These are phyloP conservation scores for Aythya baeri DNA, from an alignment of 2,113 vertebrate species.

Conservation along the genomic window DNA sequence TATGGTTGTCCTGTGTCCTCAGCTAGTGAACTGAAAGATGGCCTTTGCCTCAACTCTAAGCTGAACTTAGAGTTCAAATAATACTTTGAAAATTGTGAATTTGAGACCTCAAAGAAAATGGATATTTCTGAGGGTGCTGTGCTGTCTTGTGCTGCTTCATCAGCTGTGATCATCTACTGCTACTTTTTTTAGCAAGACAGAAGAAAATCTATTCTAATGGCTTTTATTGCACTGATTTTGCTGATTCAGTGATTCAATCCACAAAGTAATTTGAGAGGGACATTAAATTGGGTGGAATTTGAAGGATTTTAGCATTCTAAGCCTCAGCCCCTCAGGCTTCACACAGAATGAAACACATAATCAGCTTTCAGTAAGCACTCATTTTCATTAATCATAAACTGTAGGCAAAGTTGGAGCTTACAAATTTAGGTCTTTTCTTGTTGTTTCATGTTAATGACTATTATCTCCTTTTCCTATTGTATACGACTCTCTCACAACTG, in stretches of 20 bases:
- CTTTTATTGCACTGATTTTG: conserved; percentile 54
- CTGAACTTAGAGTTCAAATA: neutral
- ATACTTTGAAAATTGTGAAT: neutral
- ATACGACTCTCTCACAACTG: conserved; percentile 55
- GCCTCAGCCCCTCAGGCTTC: conserved; percentile 50
- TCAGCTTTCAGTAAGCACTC: conserved; percentile 69
- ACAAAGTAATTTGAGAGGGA: conserved; percentile 63
- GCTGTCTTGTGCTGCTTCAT: neutral
- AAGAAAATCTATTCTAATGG: conserved; percentile 45
- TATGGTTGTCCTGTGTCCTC: neutral
- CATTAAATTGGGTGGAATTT: conserved; percentile 66
- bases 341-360: conserved; percentile 68
- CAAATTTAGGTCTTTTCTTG: conserved; percentile 69
- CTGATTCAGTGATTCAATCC: conserved; percentile 63
- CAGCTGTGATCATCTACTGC: neutral
- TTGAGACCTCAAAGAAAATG: neutral
- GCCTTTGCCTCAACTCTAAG: neutral
- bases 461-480: conserved; percentile 58
- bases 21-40: neutral
- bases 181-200: neutral
- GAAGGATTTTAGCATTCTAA: conserved; percentile 65
- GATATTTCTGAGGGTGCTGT: neutral
- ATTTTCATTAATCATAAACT: conserved; percentile 77
- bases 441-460: conserved; percentile 72
- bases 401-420: conserved; percentile 67